Conservation (phyloP, 2,888 invertebrate genomes). For the Limnephilus auricula region DNA sequence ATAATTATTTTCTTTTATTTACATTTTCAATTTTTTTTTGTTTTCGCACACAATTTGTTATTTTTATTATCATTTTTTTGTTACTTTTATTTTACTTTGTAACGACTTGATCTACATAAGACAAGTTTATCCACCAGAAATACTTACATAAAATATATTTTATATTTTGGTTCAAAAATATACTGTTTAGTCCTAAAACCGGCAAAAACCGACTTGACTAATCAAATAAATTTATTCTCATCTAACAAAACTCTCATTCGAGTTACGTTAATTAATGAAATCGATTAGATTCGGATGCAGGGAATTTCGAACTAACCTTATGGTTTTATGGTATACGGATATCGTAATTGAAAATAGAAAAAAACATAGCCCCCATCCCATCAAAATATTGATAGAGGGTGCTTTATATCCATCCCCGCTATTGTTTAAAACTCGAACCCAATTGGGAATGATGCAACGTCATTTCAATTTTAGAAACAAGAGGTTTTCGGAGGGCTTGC, state of each 20-base stretch:
- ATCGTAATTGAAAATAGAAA: conserved; percentile 47
- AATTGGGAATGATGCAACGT: conserved; percentile 62
- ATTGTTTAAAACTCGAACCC: conserved; percentile 54
- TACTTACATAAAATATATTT: too few relatives aligned
- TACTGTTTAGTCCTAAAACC: not conserved
- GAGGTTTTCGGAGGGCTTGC: not conserved
- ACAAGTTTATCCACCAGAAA: too few relatives aligned
- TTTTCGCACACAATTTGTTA: too few relatives aligned
- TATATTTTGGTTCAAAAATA: too few relatives aligned
- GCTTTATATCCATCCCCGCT: conserved; percentile 38
- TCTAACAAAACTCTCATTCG: not conserved
- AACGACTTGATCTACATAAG: too few relatives aligned
- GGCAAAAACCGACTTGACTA: not conserved
- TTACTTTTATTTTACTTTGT: too few relatives aligned
- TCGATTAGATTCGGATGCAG: conserved; percentile 20
- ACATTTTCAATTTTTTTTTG: too few relatives aligned
- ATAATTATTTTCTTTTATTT: too few relatives aligned
- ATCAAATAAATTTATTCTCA: not conserved
- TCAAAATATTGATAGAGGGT: conserved; percentile 55
- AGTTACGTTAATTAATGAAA: conserved; percentile 23
- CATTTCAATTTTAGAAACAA: conserved; percentile 58
- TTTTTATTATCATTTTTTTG: too few relatives aligned
- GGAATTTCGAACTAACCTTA: not conserved
- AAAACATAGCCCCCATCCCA: conserved; percentile 32
- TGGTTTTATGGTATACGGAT: not conserved